Base-by-base conservation (phyloP, 2,113 vertebrate genomes). In the Dipodomys merriami region DNA sequence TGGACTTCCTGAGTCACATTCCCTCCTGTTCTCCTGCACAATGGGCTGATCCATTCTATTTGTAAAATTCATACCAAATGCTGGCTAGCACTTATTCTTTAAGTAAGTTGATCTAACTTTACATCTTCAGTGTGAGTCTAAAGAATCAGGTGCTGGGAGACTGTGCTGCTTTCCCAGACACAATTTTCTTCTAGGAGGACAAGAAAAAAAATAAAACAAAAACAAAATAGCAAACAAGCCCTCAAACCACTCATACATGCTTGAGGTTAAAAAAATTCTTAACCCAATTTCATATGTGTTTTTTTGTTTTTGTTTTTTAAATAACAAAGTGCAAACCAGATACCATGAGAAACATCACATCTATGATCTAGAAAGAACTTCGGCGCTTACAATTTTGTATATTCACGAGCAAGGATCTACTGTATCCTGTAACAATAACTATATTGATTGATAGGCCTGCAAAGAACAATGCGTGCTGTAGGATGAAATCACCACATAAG, bases 321-420 rank as follows among this genome's bases (percentile, higher is more conserved):
- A 73, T 88, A 85, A 89, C 53, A 81, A 90, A 88, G 30, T 91
- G 35, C 39, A 94, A 93, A 93, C 80, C 86, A 94, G 86, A 91
- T 67, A 79, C 44, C 79, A 53, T 62, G 49, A 84, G 62, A 83
- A 89, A 12, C 10, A 44, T 18, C 29, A 82, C 33, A 65, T 87
- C 49, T 67, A 86, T 30, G 69, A 71, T 35, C 53, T 91, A 6
- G 23, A 44, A 46, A 91, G 35, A 92, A 67, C 29, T 68, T 13
- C 25, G 67, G 82, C 3, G 15, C 22, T 46, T 7, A 22, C 29
- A 73, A 87, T 74, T 35, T 79, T 72, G 44, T 73, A 64, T 25
- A 19, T 62, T 82, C 65, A 16, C 29, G 68, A 93, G 44, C 22
- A 84, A 74, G 53, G 62, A 57, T 68, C 39, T 89, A 81, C 5